Evolutionary conservation across 2,888 invertebrate species (phyloP), one percentile per base, ranked within the genome.

Genomic region (Tetragnatha montana): DNA sequence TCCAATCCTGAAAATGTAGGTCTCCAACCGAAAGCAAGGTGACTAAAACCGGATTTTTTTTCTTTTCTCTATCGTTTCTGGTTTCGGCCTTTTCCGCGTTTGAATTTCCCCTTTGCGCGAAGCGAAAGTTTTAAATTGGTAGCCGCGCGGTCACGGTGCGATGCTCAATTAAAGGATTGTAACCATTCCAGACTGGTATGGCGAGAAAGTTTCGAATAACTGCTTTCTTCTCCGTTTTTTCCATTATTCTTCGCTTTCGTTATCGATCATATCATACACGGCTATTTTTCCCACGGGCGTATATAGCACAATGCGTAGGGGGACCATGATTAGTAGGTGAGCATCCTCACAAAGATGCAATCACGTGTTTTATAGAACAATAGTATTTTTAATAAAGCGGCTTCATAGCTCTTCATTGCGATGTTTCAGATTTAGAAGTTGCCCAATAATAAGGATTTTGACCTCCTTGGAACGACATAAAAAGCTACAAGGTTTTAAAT

Each of bases 101-200:
- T 76, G 60, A 60, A 69, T 81, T 85, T 84, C 79, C 60, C 60
- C 73, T 84, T 89, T 80, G 89, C 69, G 60, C 79, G 51, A 76
- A 85, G 81, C 80, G 89, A 85, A 87, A 87, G 87, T 87, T 87
- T 87, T 81, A 60, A 80, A 84, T 50, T 84, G 83, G 83, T 69
- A 81, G 87, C 71, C 51, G 70, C 80, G 74, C 70, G 85, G 89
- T 89, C 89, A 89, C 85, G 89, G 81, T 81, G 79, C 76, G 81
- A 50, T 85, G 70, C 81, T 78, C 89, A 89, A 89, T 89, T 89
- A 89, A 89, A 75, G 85, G 89, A 89, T 89, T 89, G 89, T 89
- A 89, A 85, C 89, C 89, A 81, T 89, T 89, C 85, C 89, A 79
- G 89, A 89, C 84, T 89, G 89, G 89, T 89, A 89, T 81, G 76